Conservation (phyloP, 2,113 vertebrate genomes). For the Noturus placidus region DNA sequence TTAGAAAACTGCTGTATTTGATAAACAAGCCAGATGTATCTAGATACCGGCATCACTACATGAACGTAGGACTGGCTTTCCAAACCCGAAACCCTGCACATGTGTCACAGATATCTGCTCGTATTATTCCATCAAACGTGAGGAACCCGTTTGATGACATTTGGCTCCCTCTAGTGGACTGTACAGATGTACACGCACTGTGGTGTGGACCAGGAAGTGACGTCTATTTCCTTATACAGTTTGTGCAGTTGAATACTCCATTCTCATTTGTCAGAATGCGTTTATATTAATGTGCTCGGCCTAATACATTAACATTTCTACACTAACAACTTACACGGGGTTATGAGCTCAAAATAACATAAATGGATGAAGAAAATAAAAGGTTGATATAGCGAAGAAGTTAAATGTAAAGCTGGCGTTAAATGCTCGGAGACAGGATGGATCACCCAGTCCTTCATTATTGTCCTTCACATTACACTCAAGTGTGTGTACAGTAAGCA, state of each 20-base stretch:
- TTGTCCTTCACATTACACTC: too few relatives aligned
- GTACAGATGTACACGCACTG: not conserved
- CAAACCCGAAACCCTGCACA: not conserved
- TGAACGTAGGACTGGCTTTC: not conserved
- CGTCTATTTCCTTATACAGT: not conserved
- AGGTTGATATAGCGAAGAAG: too few relatives aligned
- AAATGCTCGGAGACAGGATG: not conserved
- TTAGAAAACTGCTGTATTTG: not conserved
- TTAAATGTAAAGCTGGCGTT: not conserved
- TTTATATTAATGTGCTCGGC: not conserved
- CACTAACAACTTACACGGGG: not conserved
- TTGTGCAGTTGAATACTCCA: not conserved
- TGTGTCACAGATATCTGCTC: not conserved
- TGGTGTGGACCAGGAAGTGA: not conserved
- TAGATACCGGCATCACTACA: not conserved
- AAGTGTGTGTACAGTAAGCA: not conserved
- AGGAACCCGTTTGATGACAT: constrained; percentile 3
- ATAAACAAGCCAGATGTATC: not conserved
- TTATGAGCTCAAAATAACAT: not conserved
- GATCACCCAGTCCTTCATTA: not conserved
- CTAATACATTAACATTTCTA: not conserved
- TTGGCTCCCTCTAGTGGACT: constrained; percentile 39
- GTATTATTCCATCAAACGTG: not conserved
- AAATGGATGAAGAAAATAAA: not conserved
- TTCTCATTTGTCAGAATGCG: not conserved